Percentiles rank a stretch among this genome's conserved stretches.
phyloP scores from a whole-genome alignment of 2,888 invertebrate species.

The Hesperia comma region DNA sequence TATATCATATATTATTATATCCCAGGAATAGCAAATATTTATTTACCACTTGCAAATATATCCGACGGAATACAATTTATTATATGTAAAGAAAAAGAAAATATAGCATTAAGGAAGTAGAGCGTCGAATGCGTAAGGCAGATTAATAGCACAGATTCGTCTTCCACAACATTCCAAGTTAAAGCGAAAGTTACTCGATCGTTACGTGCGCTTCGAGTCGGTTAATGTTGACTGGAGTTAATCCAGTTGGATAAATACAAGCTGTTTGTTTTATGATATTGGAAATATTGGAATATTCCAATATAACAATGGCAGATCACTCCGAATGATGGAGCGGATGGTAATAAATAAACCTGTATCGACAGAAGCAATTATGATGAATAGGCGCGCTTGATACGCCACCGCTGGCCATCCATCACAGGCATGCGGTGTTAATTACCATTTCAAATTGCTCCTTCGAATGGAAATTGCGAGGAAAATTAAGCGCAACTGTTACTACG shows the following conservation, averaged over 20 bases:
- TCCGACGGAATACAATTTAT: not conserved
- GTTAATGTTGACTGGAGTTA: constrained; percentile 6
- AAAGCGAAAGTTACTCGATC: constrained; percentile 21
- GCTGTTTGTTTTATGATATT: constrained; percentile 30
- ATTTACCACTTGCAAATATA: constrained; percentile 13
- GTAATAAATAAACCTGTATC: constrained; percentile 38
- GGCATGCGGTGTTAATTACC: constrained; percentile 67
- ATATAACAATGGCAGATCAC: constrained; percentile 20
- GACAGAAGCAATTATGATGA: constrained; percentile 45
- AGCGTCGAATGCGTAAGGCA: constrained; percentile 25
- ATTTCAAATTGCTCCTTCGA: constrained; percentile 68
- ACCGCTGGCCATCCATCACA: constrained; percentile 62
- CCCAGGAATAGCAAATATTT: not conserved
- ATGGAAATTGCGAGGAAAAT: constrained; percentile 57
- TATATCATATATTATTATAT: too few species aligned
- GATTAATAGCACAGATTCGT: constrained; percentile 23
- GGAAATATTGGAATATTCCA: constrained; percentile 8
- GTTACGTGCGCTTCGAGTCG: constrained; percentile 10
- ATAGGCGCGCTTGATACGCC: constrained; percentile 38
- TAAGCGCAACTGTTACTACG: constrained; percentile 49
- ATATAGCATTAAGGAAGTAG: constrained; percentile 27
- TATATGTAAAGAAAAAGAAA: constrained; percentile 10
- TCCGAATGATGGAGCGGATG: constrained; percentile 39
- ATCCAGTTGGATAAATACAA: constrained; percentile 16
- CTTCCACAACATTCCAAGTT: constrained; percentile 22